Conservation (phyloP, 35 echinoderm and acorn worm species). For the Patiria miniata region DNA sequence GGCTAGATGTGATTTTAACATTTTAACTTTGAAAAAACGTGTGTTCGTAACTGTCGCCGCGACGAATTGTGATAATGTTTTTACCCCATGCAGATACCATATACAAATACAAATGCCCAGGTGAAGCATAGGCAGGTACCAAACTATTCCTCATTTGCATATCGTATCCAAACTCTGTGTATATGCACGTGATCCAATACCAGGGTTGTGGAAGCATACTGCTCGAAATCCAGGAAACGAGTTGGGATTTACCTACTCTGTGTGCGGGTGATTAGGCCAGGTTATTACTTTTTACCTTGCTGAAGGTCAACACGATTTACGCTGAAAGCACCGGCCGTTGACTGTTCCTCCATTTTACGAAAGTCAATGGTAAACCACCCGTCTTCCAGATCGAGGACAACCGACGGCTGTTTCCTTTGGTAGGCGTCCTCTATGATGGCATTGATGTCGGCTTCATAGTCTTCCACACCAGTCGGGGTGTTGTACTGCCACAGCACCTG, state of each 20-base stretch:
- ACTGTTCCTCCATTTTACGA: background rate
- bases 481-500: conserved; percentile 33
- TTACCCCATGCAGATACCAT: too few species aligned
- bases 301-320: background rate
- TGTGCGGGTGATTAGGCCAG: background rate
- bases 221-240: too few species aligned
- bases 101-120: too few species aligned
- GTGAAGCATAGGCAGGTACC: too few species aligned
- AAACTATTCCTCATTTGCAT: too few species aligned
- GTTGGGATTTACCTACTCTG: background rate
- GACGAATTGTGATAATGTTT: too few species aligned
- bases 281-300: background rate
- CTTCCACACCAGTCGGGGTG: conserved; percentile 7
- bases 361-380: conserved; percentile 8
- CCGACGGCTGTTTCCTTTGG: background rate
- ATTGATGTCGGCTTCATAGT: conserved; percentile 34
- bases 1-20: too few species aligned
- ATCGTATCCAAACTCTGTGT: too few species aligned
- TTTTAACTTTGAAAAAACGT: too few species aligned
- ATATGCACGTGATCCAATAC: too few species aligned
- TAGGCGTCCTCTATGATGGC: conserved; percentile 1
- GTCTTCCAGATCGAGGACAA: conserved; percentile 15
- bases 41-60: too few species aligned
- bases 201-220: too few species aligned
- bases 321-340: background rate